phyloP scores from a whole-genome alignment of 2,797 vertebrate genomes.

The Tragopan temminckii region DNA sequence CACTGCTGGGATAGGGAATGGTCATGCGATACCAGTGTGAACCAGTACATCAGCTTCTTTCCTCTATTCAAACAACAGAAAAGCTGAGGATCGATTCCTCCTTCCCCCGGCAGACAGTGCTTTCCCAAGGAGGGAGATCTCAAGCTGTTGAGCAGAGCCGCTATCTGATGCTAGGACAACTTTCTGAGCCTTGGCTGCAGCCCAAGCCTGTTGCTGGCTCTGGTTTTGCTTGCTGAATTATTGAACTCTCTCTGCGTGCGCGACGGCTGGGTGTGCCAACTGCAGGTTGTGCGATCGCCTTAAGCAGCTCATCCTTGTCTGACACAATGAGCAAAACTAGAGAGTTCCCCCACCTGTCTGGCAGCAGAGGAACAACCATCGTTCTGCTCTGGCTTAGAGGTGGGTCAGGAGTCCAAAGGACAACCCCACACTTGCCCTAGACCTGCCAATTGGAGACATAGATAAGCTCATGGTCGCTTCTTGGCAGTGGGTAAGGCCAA shows the following conservation, averaged over 20 bases:
- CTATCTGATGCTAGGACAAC: conserved; percentile 9
- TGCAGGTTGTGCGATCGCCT: background rate
- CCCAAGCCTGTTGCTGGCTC: conserved; percentile 24
- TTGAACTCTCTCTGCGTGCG: background rate
- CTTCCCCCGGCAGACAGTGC: background rate
- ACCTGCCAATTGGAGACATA: background rate
- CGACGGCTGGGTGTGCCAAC: background rate
- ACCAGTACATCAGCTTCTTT: background rate
- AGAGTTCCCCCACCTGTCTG: conserved; percentile 15
- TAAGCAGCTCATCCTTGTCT: background rate
- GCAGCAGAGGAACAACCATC: background rate
- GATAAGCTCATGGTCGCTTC: background rate
- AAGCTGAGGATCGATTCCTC: background rate
- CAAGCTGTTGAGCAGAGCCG: background rate
- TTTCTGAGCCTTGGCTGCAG: background rate
- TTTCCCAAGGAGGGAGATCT: conserved; percentile 3
- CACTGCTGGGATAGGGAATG: background rate
- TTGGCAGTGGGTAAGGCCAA: background rate
- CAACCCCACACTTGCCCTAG: rapidly evolving
- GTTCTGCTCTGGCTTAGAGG: background rate
- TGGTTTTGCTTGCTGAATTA: conserved; percentile 27
- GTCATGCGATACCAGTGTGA: rapidly evolving
- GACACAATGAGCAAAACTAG: conserved; percentile 23
- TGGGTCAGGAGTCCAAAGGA: rapidly evolving
- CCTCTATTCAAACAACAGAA: background rate